phyloP scores from a whole-genome alignment of 1,140 invertebrate species.

The Atta texana region DNA sequence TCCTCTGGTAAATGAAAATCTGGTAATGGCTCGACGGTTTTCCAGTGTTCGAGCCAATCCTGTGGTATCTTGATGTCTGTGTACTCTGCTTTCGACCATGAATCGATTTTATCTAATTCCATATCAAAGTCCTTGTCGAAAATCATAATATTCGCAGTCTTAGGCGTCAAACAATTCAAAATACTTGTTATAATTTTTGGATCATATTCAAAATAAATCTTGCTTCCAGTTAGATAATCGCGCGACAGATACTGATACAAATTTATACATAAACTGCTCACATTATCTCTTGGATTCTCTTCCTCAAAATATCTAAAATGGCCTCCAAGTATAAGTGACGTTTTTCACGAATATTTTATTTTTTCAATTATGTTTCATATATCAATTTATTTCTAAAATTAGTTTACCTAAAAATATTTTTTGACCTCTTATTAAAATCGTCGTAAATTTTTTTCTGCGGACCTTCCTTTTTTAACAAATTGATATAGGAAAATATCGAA shows the following conservation, averaged over 20 bases:
- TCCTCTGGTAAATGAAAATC: constrained; percentile 90
- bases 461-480: too few species aligned
- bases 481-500: too few species aligned
- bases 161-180: constrained; percentile 89
- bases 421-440: constrained; percentile 91
- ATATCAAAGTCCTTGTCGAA: constrained; percentile 88
- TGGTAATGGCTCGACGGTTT: constrained; percentile 85
- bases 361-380: background rate
- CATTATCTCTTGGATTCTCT: constrained; percentile 90
- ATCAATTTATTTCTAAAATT: background rate
- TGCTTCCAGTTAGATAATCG: constrained; percentile 92
- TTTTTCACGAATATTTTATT: background rate
- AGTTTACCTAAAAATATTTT: constrained; percentile 88
- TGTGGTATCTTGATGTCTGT: constrained; percentile 87
- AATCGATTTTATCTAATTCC: constrained; percentile 89
- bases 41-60: constrained; percentile 88
- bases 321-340: background rate
- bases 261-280: constrained; percentile 91
- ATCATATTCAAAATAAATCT: constrained; percentile 93
- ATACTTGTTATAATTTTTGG: constrained; percentile 90
- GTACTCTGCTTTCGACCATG: constrained; percentile 91
- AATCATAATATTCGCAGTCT: constrained; percentile 92
- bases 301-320: constrained; percentile 89
- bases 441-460: constrained; percentile 80
- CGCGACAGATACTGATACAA: constrained; percentile 93